A percentile compares a stretch with the other conserved stretches of the same genome.
Evolutionary conservation across 2,888 invertebrate species (phyloP).

Genomic region (Temnothorax ravouxi): DNA sequence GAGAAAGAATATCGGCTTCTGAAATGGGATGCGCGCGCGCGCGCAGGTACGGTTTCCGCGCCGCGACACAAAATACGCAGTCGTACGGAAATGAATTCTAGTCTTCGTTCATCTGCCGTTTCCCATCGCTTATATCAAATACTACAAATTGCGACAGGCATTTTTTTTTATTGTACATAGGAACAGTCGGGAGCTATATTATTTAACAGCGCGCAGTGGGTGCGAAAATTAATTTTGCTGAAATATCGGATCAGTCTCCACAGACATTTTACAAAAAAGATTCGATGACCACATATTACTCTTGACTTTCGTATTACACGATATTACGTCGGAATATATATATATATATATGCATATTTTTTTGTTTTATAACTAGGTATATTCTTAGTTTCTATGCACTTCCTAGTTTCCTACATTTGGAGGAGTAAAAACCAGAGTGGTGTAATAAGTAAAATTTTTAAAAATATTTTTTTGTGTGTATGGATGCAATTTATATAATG

Average conservation of each 20-base stretch:
- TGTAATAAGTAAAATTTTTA: too few species aligned
- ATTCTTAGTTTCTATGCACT: neutral
- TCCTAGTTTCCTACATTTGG: neutral
- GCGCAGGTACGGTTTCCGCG: constrained; percentile 10
- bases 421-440: too few species aligned
- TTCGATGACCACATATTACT: neutral
- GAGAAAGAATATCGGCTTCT: constrained; percentile 53
- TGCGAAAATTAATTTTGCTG: constrained; percentile 5
- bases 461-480: too few species aligned
- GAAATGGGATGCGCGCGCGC: constrained; percentile 39
- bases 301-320: neutral
- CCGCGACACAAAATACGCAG: constrained; percentile 41
- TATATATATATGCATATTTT: neutral
- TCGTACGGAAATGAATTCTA: constrained; percentile 45
- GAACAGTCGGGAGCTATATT: neutral
- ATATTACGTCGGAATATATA: neutral
- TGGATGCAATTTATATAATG: too few species aligned
- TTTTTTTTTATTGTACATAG: constrained; percentile 12
- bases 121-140: constrained; percentile 40
- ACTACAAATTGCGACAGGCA: constrained; percentile 10
- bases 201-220: neutral
- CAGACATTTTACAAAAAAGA: neutral
- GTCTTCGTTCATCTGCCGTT: constrained; percentile 40
- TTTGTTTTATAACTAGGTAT: neutral
- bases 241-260: neutral